phyloP scores from a whole-genome alignment of 2,113 vertebrate genomes.

The Salvator merianae region DNA sequence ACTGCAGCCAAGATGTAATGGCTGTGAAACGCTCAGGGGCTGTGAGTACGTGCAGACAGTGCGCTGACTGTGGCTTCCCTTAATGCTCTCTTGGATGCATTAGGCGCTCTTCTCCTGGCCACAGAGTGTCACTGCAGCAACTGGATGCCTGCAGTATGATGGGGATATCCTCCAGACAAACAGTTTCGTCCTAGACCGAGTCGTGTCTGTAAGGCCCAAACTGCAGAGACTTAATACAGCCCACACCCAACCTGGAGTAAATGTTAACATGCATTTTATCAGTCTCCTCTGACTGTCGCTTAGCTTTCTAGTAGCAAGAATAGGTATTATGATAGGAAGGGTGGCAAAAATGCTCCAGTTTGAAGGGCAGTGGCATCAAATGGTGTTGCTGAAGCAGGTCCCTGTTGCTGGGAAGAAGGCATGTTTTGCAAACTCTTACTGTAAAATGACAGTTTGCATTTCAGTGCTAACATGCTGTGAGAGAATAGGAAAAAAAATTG shows the following conservation, averaged over 20 bases:
- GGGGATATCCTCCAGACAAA: not conserved
- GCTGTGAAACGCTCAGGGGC: not conserved
- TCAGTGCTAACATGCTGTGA: not conserved
- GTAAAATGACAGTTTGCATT: not conserved
- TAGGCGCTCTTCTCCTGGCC: not conserved
- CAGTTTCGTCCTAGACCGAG: not conserved
- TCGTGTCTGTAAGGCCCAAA: not conserved
- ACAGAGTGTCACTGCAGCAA: conserved; percentile 20
- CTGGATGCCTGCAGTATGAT: not conserved
- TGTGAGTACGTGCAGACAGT: not conserved
- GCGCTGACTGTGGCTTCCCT: not conserved
- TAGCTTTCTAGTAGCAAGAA: not conserved
- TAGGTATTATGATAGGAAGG: not conserved
- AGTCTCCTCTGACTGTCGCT: not conserved
- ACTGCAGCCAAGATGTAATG: not conserved
- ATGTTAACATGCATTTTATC: not conserved
- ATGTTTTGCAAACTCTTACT: not conserved
- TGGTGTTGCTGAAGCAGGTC: not conserved
- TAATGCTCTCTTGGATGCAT: not conserved
- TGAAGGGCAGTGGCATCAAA: not conserved
- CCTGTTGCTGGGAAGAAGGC: not conserved
- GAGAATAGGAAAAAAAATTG: not conserved
- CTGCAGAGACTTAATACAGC: too few relatives aligned
- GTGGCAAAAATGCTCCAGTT: not conserved
- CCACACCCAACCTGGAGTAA: not conserved